Evolutionary conservation across 2,797 vertebrate genomes (phyloP).

Genomic region (Simalia tracyae): DNA sequence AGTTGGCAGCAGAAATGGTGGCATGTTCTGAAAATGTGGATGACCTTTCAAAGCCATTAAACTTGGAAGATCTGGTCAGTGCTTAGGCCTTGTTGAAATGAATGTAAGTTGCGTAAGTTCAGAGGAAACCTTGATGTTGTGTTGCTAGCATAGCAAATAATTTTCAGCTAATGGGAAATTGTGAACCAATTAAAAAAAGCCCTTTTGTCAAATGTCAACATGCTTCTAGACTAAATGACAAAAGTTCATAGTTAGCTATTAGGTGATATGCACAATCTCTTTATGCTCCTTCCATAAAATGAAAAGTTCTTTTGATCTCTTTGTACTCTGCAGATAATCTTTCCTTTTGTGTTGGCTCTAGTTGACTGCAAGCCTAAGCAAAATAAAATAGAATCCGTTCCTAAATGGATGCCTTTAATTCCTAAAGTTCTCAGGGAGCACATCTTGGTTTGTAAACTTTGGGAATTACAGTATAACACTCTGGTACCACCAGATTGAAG

Average conservation of each 20-base stretch:
- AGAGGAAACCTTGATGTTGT: not conserved
- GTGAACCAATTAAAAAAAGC: not conserved
- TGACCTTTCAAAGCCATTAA: not conserved
- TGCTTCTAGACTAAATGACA: conserved; percentile 1
- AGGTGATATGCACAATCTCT: not conserved
- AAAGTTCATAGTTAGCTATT: conserved; percentile 25
- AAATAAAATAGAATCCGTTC: conserved; percentile 1
- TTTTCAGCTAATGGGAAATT: conserved; percentile 3
- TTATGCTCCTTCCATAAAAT: conserved; percentile 34
- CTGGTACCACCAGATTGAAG: not conserved
- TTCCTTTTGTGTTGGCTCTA: not conserved
- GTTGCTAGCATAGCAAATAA: not conserved
- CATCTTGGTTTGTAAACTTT: not conserved
- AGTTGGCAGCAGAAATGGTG: not conserved
- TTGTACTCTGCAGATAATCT: conserved; percentile 3
- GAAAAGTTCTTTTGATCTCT: conserved; percentile 18
- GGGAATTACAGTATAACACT: not conserved
- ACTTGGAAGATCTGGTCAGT: not conserved
- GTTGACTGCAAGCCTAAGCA: not conserved
- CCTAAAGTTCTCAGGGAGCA: not conserved
- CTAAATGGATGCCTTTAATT: not conserved
- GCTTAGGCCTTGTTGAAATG: not conserved
- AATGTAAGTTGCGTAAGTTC: not conserved
- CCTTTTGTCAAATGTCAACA: conserved; percentile 6
- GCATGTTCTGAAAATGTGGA: not conserved